These are phyloP conservation scores for Chamaetylas fuelleborni DNA, from an alignment of 2,113 vertebrate species.

Conservation along the genomic window DNA sequence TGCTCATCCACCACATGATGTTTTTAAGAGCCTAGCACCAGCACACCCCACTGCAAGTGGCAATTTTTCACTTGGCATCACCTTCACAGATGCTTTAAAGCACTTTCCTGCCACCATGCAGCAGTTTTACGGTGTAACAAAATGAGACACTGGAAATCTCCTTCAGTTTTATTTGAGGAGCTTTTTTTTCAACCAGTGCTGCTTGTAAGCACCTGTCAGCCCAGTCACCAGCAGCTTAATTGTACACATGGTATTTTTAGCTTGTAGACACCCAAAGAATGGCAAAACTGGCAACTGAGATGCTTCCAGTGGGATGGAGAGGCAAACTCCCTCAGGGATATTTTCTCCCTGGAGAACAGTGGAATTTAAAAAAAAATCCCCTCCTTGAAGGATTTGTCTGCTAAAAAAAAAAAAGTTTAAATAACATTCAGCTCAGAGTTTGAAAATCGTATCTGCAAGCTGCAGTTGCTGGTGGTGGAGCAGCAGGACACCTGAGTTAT, in stretches of 20 bases:
- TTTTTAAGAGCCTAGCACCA: background rate
- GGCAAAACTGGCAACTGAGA: background rate
- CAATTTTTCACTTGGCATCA: background rate
- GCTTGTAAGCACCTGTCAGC: background rate
- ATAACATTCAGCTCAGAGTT: background rate
- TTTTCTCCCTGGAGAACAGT: background rate
- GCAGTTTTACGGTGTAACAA: background rate
- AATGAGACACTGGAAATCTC: background rate
- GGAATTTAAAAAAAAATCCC: background rate
- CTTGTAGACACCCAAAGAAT: background rate
- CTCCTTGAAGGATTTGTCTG: background rate
- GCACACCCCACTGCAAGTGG: background rate
- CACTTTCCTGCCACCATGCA: fast-evolving
- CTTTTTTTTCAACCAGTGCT: background rate
- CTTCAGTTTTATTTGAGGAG: background rate
- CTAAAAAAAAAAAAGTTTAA: background rate
- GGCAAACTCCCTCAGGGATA: background rate
- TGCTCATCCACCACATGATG: background rate
- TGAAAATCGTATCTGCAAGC: background rate
- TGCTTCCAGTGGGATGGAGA: background rate
- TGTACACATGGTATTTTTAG: background rate
- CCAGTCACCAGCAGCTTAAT: background rate
- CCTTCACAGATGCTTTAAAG: background rate
- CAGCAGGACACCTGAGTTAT: background rate
- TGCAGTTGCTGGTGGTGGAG: background rate